Evolutionary conservation across 2,797 vertebrate species (phyloP).

Genomic region (Mormyrops boulengeri): DNA sequence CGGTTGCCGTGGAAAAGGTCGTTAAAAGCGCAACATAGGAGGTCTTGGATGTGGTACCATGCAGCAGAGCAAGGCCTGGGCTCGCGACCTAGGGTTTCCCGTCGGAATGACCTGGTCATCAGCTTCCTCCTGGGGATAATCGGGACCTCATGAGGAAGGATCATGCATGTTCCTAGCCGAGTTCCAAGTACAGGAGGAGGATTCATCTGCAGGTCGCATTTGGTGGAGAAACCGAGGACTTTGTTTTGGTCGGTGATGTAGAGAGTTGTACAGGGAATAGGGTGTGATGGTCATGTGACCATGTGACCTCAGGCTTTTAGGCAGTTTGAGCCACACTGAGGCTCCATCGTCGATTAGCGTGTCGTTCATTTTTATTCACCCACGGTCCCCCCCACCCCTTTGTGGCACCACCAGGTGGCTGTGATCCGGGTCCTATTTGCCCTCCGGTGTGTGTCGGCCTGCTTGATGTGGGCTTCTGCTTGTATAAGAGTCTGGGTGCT

Average conservation of each 20-base stretch:
- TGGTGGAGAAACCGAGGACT: neutral
- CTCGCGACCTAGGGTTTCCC: no score
- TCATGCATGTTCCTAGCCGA: no score
- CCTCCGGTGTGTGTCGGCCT: no score
- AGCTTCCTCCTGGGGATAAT: no score
- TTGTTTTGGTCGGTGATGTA: neutral
- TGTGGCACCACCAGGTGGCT: neutral
- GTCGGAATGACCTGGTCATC: no score
- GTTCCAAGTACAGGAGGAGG: neutral
- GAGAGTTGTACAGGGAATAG: neutral
- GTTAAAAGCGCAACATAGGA: no score
- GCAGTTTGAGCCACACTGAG: slow-evolving; percentile 38
- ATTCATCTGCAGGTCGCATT: neutral
- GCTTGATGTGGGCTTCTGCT: no score
- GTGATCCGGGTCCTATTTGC: neutral
- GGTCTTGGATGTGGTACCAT: no score
- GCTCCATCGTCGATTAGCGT: neutral
- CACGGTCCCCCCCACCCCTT: no score
- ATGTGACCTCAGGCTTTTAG: slow-evolving; percentile 11
- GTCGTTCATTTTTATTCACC: neutral
- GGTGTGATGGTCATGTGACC: neutral
- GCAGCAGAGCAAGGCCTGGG: no score
- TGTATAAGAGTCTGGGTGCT: neutral
- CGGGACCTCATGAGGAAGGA: no score
- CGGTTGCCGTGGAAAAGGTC: no score